Evolutionary conservation across 2,888 invertebrate species (phyloP).

Genomic region (Dromius quadrimaculatus): DNA sequence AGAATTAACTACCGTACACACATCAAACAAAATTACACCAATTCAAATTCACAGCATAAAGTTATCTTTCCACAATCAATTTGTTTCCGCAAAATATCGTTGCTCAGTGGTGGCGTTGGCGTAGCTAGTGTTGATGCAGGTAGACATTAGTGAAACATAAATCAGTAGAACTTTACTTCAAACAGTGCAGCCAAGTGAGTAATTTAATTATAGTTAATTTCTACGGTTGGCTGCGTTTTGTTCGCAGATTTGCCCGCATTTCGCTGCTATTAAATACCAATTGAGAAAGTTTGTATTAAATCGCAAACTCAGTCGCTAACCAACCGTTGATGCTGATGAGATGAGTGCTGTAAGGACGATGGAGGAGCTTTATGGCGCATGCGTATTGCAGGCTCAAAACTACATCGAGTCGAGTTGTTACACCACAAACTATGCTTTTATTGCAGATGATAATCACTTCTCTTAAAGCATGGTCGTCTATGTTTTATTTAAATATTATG

Average conservation of each 20-base stretch:
- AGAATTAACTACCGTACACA: conserved; percentile 21
- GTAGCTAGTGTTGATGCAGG: conserved; percentile 37
- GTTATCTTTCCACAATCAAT: conserved; percentile 30
- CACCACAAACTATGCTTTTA: no score
- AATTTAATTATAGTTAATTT: conserved; percentile 51
- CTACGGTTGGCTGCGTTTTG: conserved; percentile 38
- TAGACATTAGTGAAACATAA: conserved; percentile 44
- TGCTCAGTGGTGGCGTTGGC: conserved; percentile 6
- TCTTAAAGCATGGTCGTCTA: no score
- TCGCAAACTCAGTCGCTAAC: conserved; percentile 29
- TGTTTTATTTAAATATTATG: no score
- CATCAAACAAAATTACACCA: conserved; percentile 11
- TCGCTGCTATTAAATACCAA: conserved; percentile 50
- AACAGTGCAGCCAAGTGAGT: conserved; percentile 42
- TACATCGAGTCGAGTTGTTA: no score
- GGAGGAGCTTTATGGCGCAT: no score
- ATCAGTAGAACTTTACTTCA: conserved; percentile 42
- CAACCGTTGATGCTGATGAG: conserved; percentile 37
- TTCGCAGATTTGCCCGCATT: conserved; percentile 41
- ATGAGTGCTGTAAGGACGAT: conserved; percentile 4
- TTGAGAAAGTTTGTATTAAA: conserved; percentile 50
- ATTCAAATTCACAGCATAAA: neutral
- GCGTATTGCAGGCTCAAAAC: no score
- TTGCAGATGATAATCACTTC: no score
- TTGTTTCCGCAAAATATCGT: conserved; percentile 9